Percentiles rank a stretch among this genome's conserved stretches.
These are phyloP conservation scores for Hyperopisus bebe DNA, from an alignment of 2,113 vertebrate species.

Conservation along the genomic window DNA sequence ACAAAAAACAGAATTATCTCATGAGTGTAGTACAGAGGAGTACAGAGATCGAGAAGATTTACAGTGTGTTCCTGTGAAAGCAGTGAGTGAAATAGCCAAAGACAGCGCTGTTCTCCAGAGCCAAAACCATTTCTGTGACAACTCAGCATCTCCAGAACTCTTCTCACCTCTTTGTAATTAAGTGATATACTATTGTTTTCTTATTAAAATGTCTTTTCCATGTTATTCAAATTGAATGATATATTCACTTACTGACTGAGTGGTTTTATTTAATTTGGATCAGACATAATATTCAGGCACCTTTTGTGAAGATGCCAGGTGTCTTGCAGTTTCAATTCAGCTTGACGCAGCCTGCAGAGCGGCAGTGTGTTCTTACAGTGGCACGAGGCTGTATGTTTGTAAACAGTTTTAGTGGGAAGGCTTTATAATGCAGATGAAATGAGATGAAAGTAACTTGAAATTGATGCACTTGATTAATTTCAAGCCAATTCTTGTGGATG, in stretches of 20 bases:
- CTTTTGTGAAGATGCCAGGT: background rate
- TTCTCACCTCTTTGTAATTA: background rate
- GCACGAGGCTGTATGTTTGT: background rate
- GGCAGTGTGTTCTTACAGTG: background rate
- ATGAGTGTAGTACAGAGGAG: conserved; percentile 10
- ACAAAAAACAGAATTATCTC: conserved; percentile 34
- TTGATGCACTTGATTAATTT: background rate
- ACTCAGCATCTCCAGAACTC: background rate
- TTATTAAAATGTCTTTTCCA: background rate
- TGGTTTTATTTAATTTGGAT: background rate
- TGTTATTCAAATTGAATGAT: background rate
- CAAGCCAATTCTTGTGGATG: background rate
- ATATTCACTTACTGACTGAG: background rate
- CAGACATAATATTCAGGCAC: background rate
- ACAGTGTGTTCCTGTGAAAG: background rate
- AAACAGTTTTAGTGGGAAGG: background rate
- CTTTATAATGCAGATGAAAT: background rate
- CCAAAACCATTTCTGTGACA: conserved; percentile 52
- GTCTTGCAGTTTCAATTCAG: background rate
- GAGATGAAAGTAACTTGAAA: background rate
- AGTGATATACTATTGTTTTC: background rate
- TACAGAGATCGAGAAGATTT: conserved; percentile 32
- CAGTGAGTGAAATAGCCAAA: conserved; percentile 5
- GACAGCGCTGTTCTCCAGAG: conserved; percentile 47
- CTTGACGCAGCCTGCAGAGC: background rate